Percentiles rank a stretch among this genome's conserved stretches.
phyloP scores from a whole-genome alignment of 2,888 invertebrate genomes.

The Atrina japonica region DNA sequence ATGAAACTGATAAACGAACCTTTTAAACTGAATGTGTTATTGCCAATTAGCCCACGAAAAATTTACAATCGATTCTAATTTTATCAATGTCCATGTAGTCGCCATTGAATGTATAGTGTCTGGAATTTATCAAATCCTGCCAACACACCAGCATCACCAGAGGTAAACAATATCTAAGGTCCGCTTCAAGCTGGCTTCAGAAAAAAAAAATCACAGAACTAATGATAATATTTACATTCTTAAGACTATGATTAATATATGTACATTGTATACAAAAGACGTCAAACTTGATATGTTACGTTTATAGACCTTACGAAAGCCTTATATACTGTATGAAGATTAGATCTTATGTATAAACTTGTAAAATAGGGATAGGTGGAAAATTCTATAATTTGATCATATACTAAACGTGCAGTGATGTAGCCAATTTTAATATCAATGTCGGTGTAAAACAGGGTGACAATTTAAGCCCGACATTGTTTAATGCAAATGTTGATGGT shows the following conservation, averaged over 20 bases:
- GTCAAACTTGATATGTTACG: background rate
- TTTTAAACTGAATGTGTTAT: too few relatives aligned
- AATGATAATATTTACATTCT: conserved; percentile 10
- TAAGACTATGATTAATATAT: conserved; percentile 6
- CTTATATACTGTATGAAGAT: conserved; percentile 10
- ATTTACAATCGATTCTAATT: too few relatives aligned
- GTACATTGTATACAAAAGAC: background rate
- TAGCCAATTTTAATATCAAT: background rate
- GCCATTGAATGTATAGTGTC: conserved; percentile 70
- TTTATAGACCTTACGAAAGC: too few relatives aligned
- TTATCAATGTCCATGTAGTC: too few relatives aligned
- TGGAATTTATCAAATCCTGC: conserved; percentile 80
- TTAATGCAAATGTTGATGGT: too few relatives aligned
- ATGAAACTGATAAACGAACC: too few relatives aligned
- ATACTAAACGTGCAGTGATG: background rate
- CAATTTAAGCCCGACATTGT: background rate
- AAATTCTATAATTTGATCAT: conserved; percentile 5
- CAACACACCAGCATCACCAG: conserved; percentile 80
- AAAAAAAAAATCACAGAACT: conserved; percentile 1
- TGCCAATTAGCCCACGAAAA: too few relatives aligned
- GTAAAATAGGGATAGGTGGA: background rate
- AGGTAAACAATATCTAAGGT: background rate
- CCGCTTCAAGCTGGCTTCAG: conserved; percentile 10
- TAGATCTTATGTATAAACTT: background rate
- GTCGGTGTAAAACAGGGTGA: conserved; percentile 14